Conservation (phyloP, 23 tunicate species). For the Halocynthia aurantium region DNA sequence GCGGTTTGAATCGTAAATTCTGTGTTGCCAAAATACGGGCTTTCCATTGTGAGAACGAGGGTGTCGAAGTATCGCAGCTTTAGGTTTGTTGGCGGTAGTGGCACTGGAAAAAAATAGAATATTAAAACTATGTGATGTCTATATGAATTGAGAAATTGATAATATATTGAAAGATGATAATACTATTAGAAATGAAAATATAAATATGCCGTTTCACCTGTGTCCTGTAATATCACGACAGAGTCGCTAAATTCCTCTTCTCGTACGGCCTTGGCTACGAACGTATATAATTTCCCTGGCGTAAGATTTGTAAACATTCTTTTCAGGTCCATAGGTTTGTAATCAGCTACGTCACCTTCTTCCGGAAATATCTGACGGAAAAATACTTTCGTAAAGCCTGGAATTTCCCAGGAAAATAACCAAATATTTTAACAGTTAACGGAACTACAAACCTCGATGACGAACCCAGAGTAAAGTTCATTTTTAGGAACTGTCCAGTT, state of each 20-base stretch:
- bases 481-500: constrained; percentile 80
- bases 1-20: constrained; percentile 34
- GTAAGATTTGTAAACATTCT: constrained; percentile 14
- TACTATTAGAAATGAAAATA: too few relatives aligned
- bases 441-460: constrained; percentile 31
- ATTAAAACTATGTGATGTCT: neutral
- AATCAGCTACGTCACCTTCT: constrained; percentile 14
- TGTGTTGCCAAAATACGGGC: constrained; percentile 26
- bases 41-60: constrained; percentile 29
- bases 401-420: neutral
- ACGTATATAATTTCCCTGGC: constrained; percentile 52
- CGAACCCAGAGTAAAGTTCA: constrained; percentile 41
- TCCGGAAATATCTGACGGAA: constrained; percentile 8
- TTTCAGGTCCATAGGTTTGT: constrained; percentile 8
- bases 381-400: neutral
- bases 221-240: constrained; percentile 36
- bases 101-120: constrained; percentile 27
- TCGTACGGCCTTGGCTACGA: constrained; percentile 19
- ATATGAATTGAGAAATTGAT: too few relatives aligned
- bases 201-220: constrained; percentile 22
- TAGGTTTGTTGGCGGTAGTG: constrained; percentile 57
- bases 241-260: constrained; percentile 42
- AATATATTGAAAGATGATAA: too few relatives aligned
- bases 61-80: constrained; percentile 26
- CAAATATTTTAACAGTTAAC: neutral